Base-by-base conservation (phyloP, 1,140 invertebrate genomes). In the Sitodiplosis mosellana region DNA sequence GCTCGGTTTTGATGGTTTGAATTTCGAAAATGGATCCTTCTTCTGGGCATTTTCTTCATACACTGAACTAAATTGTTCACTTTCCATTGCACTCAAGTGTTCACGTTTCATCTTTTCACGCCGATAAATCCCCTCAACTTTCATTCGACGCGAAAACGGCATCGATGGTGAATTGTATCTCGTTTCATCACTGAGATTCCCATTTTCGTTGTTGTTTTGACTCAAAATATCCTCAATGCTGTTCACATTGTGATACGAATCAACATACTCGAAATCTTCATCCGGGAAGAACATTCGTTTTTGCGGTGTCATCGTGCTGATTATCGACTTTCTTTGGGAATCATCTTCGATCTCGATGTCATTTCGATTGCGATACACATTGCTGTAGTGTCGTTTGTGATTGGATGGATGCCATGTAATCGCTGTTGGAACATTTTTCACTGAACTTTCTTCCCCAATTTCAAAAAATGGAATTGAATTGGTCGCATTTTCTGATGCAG, bases 181-280 rank as follows among this genome's bases (percentile, higher is more conserved):
- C 12, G 14, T 38, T 21, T 20, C 15, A 2, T 14, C 36, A 19
- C 11, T 8, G 3, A 37, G 5, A 22, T 37, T 11, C n/a, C 11
- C 33, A 10, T 18, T 14, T 33, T 22, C 20, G 12, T 40, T 15
- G 21, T n/a, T 47, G 14, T 37, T 20, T 27, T 48, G 38, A 15
- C 19, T 42, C 14, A 48, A 21, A 38, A 48, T 48, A 43, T 48
- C 47, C 27, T 48, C 40, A 19, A 48, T 48, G 18, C 37, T 48
- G 12, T 48, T 42, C 4, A 48, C 41, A 46, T 17, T 46, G 27
- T 27, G 27, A 5, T 5, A 3, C 27, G 27, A 10, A 27, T 27
- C 27, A 10, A 27, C 10, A 27, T 27, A 27, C 3, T 27, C 27
- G 10, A 27, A 27, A 27, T 27, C 10, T 27, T 27, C 27, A 27